Conservation (phyloP, 2,888 invertebrate species). For the Holacanthella duospinosa region DNA sequence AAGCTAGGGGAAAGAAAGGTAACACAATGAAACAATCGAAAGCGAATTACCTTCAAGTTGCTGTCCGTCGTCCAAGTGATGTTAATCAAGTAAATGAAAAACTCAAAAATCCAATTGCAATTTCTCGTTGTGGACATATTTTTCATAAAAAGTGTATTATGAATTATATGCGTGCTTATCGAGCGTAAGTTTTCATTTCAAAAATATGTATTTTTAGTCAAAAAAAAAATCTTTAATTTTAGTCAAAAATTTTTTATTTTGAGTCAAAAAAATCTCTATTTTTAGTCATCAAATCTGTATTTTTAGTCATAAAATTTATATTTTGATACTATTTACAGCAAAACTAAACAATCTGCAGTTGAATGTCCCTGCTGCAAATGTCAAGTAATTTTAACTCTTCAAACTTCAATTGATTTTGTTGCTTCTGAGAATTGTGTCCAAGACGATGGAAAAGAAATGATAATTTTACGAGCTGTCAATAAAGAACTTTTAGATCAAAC, state of each 20-base stretch:
- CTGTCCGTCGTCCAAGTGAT: too few relatives aligned
- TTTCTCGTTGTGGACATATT: not conserved
- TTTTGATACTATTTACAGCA: too few relatives aligned
- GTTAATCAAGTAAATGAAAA: too few relatives aligned
- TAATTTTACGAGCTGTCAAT: not conserved
- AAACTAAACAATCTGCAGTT: not conserved
- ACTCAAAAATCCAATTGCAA: too few relatives aligned
- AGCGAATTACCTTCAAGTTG: too few relatives aligned
- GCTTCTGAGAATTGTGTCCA: not conserved
- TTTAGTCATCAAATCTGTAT: not conserved
- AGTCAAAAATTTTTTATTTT: not conserved
- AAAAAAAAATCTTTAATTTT: not conserved
- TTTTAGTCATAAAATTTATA: not conserved
- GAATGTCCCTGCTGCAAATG: not conserved
- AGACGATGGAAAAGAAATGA: not conserved
- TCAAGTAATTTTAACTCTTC: not conserved
- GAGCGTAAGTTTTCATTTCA: not conserved
- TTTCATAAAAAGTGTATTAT: not conserved
- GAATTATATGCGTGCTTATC: not conserved
- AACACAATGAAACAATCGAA: not conserved
- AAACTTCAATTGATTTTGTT: not conserved
- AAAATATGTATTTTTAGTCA: not conserved
- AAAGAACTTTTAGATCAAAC: not conserved
- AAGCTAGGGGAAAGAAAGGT: not conserved
- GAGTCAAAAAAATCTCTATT: not conserved